These are phyloP conservation scores for Shargacucullia verbasci DNA, from an alignment of 2,888 invertebrate genomes.

Conservation along the genomic window DNA sequence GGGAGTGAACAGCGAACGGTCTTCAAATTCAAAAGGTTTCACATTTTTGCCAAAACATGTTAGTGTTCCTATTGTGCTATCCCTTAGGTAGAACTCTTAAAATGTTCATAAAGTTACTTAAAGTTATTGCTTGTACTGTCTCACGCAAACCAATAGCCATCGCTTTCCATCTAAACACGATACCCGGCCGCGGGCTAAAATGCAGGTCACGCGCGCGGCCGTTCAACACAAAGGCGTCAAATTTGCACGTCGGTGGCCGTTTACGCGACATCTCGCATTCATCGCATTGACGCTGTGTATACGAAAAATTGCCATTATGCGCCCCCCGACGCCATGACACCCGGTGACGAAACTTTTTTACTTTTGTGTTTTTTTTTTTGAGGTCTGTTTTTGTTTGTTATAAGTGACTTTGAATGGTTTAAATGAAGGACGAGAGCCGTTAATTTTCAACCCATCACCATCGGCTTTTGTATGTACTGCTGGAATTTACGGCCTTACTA, in stretches of 20 bases:
- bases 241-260: conserved; percentile 88
- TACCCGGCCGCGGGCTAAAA: conserved; percentile 54
- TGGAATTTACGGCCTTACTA: too few species aligned
- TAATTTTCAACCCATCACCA: too few species aligned
- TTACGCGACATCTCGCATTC: conserved; percentile 86
- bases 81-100: too few species aligned
- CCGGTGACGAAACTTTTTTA: conserved; percentile 48
- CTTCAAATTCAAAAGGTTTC: too few species aligned
- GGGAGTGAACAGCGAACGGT: too few species aligned
- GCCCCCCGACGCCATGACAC: conserved; percentile 75
- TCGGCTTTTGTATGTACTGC: too few species aligned
- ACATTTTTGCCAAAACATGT: too few species aligned
- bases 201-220: conserved; percentile 82
- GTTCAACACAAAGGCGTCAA: conserved; percentile 84
- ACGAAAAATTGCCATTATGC: conserved; percentile 87
- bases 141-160: conserved; percentile 7
- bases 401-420: too few species aligned
- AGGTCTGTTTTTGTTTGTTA: conserved; percentile 21
- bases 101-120: too few species aligned
- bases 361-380: conserved; percentile 43
- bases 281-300: conserved; percentile 81
- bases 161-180: conserved; percentile 28
- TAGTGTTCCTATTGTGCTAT: too few species aligned
- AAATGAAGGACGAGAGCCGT: too few species aligned
- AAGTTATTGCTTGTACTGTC: too few species aligned